A percentile compares a stretch with the other conserved stretches of the same genome.
Evolutionary conservation across 2,797 vertebrate genomes (phyloP).

Genomic region (Holocentrus rufus): DNA sequence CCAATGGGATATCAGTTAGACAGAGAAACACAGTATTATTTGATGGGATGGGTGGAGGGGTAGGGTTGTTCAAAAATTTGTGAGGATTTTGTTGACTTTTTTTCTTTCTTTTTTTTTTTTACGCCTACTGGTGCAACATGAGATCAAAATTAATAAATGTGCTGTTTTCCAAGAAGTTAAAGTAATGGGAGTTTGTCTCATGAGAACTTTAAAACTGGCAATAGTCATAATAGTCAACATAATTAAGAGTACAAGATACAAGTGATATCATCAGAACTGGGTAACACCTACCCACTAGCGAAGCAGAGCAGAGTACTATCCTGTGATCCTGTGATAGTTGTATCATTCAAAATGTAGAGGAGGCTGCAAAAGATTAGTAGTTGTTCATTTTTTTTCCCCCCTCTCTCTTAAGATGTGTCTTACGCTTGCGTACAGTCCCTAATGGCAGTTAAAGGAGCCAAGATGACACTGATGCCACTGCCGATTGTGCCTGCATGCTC

Average conservation of each 20-base stretch:
- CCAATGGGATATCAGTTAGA: too few relatives aligned
- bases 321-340: constrained; percentile 2
- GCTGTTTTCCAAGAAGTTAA: too few relatives aligned
- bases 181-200: too few relatives aligned
- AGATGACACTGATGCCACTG: constrained; percentile 41
- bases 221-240: constrained; percentile 21
- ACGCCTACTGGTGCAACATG: too few relatives aligned
- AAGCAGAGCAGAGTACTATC: constrained; percentile 15
- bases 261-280: neutral
- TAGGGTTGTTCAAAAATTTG: too few relatives aligned
- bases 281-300: neutral
- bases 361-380: too few relatives aligned
- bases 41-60: too few relatives aligned
- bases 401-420: constrained; percentile 47
- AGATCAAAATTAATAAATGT: too few relatives aligned
- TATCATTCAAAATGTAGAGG: neutral
- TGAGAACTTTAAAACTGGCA: neutral
- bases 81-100: too few relatives aligned
- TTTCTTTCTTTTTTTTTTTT: too few relatives aligned
- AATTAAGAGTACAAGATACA: neutral
- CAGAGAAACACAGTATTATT: too few relatives aligned
- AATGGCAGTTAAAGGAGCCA: constrained; percentile 55
- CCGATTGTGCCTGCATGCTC: constrained; percentile 60
- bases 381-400: neutral
- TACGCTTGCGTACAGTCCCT: constrained; percentile 51